Base-by-base conservation (phyloP, 2,888 invertebrate genomes). In the Rutpela maculata region DNA sequence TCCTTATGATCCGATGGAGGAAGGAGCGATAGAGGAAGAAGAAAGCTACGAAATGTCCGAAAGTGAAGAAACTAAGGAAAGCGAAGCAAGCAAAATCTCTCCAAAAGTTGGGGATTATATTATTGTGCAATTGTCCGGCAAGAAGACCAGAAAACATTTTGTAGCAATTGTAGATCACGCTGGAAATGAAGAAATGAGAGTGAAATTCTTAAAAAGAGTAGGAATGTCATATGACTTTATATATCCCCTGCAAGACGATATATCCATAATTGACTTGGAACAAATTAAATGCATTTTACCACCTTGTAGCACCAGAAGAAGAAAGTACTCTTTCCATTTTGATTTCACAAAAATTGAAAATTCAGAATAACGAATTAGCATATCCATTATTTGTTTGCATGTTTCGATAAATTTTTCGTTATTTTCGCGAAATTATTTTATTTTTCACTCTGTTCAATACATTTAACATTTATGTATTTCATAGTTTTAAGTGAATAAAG, bases 21-120 rank as follows among this genome's bases (percentile, higher is more conserved):
- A 22, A 56, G 50, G 19, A 69, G 69, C 56, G 31, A 55, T 22
- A 56, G 56, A 69, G 31, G 69, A 56, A 56, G 56, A 55, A 26
- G 69, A 69, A 22, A 56, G 56, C 26, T 22, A 69, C 18, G 56
- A 26, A 22, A 56, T n/a, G 26, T 19, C 17, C 18, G 57, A 69
- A 69, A 56, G 26, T 10, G 57, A 69, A 69, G 22, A 56, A 55
- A 22, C 69, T 69, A 18, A 56, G 19, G 56, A 22, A 69, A 56
- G 11, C 26, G 57, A 69, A 69, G 56, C 15, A 26, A 31, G 31
- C 17, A 55, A 69, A 69, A 50, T 56, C 22, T 55, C n/a, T 56
- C 57, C 69, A 69, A 26, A 69, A 9, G 69, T 69, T 69, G 57
- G 69, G 56, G 17, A 69, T 22, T 22, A 69, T 56, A n/a, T 69